Percentiles rank a stretch among this genome's conserved stretches.
These are phyloP conservation scores for Oxyura jamaicensis DNA, from an alignment of 2,113 vertebrate genomes.

Conservation along the genomic window DNA sequence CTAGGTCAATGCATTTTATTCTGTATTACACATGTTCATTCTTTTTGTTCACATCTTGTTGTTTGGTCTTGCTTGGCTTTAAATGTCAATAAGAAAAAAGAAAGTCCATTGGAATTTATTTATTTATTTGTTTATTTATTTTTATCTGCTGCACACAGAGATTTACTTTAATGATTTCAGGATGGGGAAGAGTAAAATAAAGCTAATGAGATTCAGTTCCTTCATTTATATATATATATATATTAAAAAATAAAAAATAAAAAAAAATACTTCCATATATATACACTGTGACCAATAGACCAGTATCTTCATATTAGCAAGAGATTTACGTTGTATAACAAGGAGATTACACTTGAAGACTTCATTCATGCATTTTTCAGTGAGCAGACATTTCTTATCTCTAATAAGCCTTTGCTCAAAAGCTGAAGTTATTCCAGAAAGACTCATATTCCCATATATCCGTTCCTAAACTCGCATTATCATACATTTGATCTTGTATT, in stretches of 20 bases:
- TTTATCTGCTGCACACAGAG: neutral
- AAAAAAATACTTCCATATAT: neutral
- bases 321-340: neutral
- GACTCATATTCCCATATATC: neutral
- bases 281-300: neutral
- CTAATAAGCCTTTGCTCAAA: neutral
- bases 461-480: conserved; percentile 10
- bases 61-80: neutral
- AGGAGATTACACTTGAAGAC: neutral
- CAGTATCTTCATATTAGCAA: neutral
- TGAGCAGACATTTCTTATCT: conserved; percentile 13
- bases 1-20: neutral
- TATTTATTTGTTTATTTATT: too few relatives aligned
- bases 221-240: neutral
- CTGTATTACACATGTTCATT: fast-evolving
- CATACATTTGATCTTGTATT: neutral
- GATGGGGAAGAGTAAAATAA: neutral
- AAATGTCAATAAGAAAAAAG: neutral
- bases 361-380: conserved; percentile 23
- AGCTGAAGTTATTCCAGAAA: neutral
- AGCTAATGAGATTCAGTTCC: neutral
- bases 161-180: neutral
- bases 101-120: neutral
- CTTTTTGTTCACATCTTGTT: neutral
- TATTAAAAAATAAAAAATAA: conserved; percentile 2